These are phyloP conservation scores for Drosophila paramelanica DNA, from an alignment of 2,888 invertebrate genomes.

Conservation along the genomic window DNA sequence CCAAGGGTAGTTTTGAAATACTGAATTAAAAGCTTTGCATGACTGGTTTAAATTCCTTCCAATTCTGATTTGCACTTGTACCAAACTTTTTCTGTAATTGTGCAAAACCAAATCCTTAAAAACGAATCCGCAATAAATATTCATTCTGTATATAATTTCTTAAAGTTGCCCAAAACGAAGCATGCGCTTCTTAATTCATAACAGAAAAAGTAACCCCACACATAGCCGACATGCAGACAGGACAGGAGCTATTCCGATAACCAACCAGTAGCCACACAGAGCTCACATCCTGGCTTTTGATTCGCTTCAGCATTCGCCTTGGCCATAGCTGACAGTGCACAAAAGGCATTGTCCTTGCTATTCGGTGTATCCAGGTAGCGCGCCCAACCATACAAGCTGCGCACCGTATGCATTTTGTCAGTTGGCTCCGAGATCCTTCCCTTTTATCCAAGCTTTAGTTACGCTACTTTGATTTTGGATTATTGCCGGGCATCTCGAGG, in stretches of 20 bases:
- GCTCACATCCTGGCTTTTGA: constrained; percentile 50
- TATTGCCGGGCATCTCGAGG: constrained; percentile 29
- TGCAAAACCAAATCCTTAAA: not conserved
- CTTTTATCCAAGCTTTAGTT: constrained; percentile 66
- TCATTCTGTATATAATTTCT: not conserved
- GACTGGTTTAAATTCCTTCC: too few relatives aligned
- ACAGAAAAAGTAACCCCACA: not conserved
- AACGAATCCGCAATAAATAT: not conserved
- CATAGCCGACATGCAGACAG: constrained; percentile 24
- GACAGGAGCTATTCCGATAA: constrained; percentile 1
- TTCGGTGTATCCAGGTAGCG: constrained; percentile 55
- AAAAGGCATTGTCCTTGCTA: constrained; percentile 60
- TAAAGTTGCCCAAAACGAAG: constrained; percentile 2
- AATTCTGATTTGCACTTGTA: not conserved
- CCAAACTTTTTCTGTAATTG: not conserved
- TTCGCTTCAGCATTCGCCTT: constrained; percentile 57
- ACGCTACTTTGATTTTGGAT: constrained; percentile 75
- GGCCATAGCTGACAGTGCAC: constrained; percentile 31
- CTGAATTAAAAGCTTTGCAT: too few relatives aligned
- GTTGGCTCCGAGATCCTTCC: constrained; percentile 47
- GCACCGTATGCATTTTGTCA: constrained; percentile 41
- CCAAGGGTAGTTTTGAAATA: too few relatives aligned
- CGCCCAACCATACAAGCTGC: constrained; percentile 13
- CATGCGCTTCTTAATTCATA: too few relatives aligned
- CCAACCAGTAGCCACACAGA: constrained; percentile 40